These are phyloP conservation scores for Zaprionus taronus DNA, from an alignment of 1,140 invertebrate genomes.

Conservation along the genomic window DNA sequence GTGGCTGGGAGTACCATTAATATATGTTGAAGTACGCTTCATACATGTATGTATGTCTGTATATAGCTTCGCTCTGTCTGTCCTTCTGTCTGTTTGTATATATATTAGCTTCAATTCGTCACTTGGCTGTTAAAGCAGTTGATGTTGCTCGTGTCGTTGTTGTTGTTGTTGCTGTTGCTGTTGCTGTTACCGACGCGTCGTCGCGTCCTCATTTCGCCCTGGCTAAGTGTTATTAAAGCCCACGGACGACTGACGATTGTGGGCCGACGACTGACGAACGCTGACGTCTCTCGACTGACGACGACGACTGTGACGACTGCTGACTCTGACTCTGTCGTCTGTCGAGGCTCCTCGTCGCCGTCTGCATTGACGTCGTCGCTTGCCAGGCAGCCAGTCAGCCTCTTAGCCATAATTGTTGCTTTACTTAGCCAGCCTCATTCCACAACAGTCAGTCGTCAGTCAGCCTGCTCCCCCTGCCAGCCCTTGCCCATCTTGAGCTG, in stretches of 20 bases:
- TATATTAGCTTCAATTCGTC: conserved; percentile 73
- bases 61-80: conserved; percentile 2
- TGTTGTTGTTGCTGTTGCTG: conserved; percentile 22
- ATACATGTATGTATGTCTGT: conserved; percentile 12
- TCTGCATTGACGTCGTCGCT: conserved; percentile 34
- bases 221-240: conserved; percentile 70
- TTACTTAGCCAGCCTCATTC: conserved; percentile 59
- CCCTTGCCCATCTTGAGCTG: conserved; percentile 19
- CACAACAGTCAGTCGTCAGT: background rate
- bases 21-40: conserved; percentile 40
- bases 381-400: conserved; percentile 22
- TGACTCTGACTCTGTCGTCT: background rate
- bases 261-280: conserved; percentile 44
- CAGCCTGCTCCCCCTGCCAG: background rate
- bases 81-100: conserved; percentile 31
- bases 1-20: conserved; percentile 37
- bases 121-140: conserved; percentile 47
- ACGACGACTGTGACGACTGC: background rate
- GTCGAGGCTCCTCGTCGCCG: conserved; percentile 3
- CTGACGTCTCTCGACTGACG: conserved; percentile 39
- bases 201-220: conserved; percentile 30
- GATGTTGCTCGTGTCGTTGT: conserved; percentile 27
- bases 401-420: conserved; percentile 80
- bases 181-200: conserved; percentile 34
- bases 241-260: conserved; percentile 44